Evolutionary conservation across 2,113 vertebrate genomes (phyloP).

Genomic region (Steatornis caripensis): DNA sequence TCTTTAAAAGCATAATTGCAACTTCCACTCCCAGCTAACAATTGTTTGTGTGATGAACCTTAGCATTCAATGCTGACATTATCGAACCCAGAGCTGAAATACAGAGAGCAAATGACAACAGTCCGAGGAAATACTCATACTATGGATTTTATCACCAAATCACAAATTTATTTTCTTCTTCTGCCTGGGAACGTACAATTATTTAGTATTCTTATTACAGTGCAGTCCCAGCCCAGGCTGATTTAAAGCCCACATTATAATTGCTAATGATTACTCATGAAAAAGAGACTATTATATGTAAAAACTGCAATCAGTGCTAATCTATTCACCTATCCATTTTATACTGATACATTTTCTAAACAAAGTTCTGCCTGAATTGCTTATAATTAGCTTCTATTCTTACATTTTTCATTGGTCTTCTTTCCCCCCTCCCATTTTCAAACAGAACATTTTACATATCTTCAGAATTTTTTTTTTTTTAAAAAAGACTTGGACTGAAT

Average conservation of each 20-base stretch:
- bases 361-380: conserved; percentile 68
- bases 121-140: not conserved
- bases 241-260: conserved; percentile 72
- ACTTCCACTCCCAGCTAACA: not conserved
- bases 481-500: not conserved
- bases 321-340: conserved; percentile 71
- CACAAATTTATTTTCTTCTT: conserved; percentile 34
- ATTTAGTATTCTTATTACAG: conserved; percentile 69
- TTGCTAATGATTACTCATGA: conserved; percentile 76
- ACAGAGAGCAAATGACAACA: not conserved
- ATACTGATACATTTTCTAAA: conserved; percentile 71
- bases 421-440: conserved; percentile 17
- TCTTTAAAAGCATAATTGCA: conserved; percentile 3
- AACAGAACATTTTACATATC: conserved; percentile 24
- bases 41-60: not conserved
- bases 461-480: not conserved
- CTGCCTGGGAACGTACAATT: conserved; percentile 8
- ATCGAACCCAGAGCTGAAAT: not conserved
- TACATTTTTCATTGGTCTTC: conserved; percentile 65
- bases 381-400: conserved; percentile 76
- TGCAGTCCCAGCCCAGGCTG: conserved; percentile 48
- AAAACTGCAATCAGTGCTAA: conserved; percentile 71
- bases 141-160: conserved; percentile 2
- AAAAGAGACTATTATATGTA: conserved; percentile 72
- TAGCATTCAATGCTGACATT: not conserved